phyloP scores from a whole-genome alignment of 2,888 invertebrate species.

The Zeuzera pyrina region DNA sequence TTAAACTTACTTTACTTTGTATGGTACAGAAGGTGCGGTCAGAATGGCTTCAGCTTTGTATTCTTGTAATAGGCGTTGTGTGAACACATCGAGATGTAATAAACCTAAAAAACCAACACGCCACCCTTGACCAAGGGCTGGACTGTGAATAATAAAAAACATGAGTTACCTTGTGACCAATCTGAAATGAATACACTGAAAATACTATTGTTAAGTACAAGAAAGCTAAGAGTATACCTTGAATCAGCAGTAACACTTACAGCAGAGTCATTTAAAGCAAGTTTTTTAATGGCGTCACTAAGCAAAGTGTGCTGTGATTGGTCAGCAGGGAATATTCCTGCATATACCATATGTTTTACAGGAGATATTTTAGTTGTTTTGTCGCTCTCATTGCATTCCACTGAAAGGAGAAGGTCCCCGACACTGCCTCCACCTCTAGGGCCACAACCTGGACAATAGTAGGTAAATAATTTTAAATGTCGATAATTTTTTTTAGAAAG shows the following conservation, averaged over 20 bases:
- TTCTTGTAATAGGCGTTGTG: constrained; percentile 88
- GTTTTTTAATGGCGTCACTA: constrained; percentile 88
- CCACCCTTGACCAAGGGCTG: constrained; percentile 92
- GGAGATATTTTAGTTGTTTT: constrained; percentile 27
- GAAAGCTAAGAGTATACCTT: constrained; percentile 70
- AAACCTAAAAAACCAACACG: constrained; percentile 89
- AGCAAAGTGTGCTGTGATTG: constrained; percentile 86
- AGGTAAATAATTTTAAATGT: neutral
- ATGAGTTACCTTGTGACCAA: neutral
- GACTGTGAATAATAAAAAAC: constrained; percentile 62
- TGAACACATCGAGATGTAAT: constrained; percentile 91
- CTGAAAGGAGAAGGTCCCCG: constrained; percentile 51
- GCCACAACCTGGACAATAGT: constrained; percentile 47
- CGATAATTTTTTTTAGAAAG: too few species aligned
- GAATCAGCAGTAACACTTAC: constrained; percentile 87
- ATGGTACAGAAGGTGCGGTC: constrained; percentile 90
- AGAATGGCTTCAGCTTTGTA: constrained; percentile 86
- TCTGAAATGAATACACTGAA: neutral
- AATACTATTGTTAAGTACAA: constrained; percentile 2
- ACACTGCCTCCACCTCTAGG: constrained; percentile 59
- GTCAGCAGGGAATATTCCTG: constrained; percentile 88
- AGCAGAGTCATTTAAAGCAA: constrained; percentile 95
- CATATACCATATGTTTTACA: constrained; percentile 65
- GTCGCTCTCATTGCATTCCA: constrained; percentile 31
- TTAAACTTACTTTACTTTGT: constrained; percentile 72